Evolutionary conservation across 2,113 vertebrate genomes (phyloP).

Genomic region (Anguilla japonica): DNA sequence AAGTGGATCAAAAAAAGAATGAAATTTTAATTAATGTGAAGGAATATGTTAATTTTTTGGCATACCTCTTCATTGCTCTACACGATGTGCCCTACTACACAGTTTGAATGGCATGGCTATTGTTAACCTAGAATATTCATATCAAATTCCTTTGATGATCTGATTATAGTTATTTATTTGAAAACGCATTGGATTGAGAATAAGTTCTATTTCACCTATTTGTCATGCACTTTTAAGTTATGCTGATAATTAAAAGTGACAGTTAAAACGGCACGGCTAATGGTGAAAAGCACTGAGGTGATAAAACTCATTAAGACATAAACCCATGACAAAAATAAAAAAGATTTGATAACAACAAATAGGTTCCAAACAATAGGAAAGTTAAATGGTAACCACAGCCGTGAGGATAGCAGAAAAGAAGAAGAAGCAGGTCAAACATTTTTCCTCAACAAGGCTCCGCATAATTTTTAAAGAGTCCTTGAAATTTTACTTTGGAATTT

Average conservation of each 20-base stretch:
- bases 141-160: conserved; percentile 43
- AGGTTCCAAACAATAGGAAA: conserved; percentile 30
- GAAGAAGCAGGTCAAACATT: neutral
- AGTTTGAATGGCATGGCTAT: conserved; percentile 33
- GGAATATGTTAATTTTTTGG: conserved; percentile 64
- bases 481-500: neutral
- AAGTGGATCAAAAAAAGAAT: conserved; percentile 64
- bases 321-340: conserved; percentile 52
- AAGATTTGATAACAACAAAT: conserved; percentile 37
- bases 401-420: neutral
- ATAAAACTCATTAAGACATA: conserved; percentile 55
- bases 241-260: conserved; percentile 62
- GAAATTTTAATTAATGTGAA: conserved; percentile 59
- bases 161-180: conserved; percentile 41
- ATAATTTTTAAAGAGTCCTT: neutral
- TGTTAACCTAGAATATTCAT: conserved; percentile 41
- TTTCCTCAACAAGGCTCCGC: neutral
- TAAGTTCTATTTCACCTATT: conserved; percentile 54
- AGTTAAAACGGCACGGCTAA: conserved; percentile 61
- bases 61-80: conserved; percentile 47
- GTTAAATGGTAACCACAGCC: neutral
- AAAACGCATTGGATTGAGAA: conserved; percentile 49
- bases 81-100: conserved; percentile 38
- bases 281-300: conserved; percentile 57
- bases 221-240: conserved; percentile 52